A percentile compares a stretch with the other conserved stretches of the same genome.
Conservation (phyloP, 2,888 invertebrate genomes). For the Ptychoptera albimana region DNA sequence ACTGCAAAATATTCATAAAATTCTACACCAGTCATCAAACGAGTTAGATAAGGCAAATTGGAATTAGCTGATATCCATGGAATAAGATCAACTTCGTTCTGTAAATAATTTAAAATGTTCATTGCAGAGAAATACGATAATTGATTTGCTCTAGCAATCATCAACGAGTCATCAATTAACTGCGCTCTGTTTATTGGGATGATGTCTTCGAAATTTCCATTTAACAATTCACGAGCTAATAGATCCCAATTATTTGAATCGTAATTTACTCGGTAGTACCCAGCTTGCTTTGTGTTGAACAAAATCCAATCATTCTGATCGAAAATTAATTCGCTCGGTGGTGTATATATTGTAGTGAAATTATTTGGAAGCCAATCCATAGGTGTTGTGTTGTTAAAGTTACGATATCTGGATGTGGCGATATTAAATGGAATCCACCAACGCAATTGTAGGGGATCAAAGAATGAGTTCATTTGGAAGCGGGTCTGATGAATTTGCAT, state of each 20-base stretch:
- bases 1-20: too few species aligned
- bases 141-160: slow-evolving; percentile 15
- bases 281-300: slow-evolving; percentile 33
- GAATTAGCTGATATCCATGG: slow-evolving; percentile 35
- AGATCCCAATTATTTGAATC: slow-evolving; percentile 42
- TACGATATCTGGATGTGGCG: slow-evolving; percentile 6
- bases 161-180: slow-evolving; percentile 63
- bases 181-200: slow-evolving; percentile 62
- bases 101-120: slow-evolving; percentile 41
- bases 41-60: too few species aligned
- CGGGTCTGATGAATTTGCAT: slow-evolving; percentile 2
- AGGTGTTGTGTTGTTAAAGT: not conserved
- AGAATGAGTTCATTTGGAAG: not conserved
- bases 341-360: not conserved
- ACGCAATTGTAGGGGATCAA: slow-evolving; percentile 10
- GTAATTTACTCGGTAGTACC: slow-evolving; percentile 45
- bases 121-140: slow-evolving; percentile 33
- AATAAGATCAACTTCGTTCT: slow-evolving; percentile 40
- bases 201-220: slow-evolving; percentile 30
- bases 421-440: slow-evolving; percentile 24
- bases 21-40: too few species aligned
- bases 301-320: slow-evolving; percentile 28
- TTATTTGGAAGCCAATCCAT: not conserved
- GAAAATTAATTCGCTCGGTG: not conserved
- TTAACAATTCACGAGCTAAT: slow-evolving; percentile 34